Evolutionary conservation across 2,113 vertebrate genomes (phyloP).

Genomic region (Riparia riparia): DNA sequence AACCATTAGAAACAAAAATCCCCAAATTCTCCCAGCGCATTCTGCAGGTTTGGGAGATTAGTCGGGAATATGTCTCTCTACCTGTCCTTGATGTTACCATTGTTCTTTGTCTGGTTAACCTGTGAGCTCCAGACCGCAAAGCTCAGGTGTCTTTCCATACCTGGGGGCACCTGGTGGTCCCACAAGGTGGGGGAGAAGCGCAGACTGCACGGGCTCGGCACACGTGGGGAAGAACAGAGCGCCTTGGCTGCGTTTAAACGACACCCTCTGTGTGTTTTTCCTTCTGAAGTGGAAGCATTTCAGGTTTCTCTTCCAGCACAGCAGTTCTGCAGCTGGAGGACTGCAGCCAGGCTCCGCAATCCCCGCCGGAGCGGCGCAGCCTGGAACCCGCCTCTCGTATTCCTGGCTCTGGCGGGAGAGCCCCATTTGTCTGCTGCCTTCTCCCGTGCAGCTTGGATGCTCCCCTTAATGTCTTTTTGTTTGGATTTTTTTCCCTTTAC

Average conservation of each 20-base stretch:
- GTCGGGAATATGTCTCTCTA: not conserved
- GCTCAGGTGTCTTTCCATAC: not conserved
- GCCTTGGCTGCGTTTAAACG: not conserved
- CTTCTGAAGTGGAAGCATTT: not conserved
- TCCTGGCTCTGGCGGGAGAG: not conserved
- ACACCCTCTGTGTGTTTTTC: not conserved
- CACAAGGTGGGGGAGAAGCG: not conserved
- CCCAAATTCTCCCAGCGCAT: not conserved
- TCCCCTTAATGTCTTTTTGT: not conserved
- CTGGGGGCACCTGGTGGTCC: not conserved
- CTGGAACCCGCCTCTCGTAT: not conserved
- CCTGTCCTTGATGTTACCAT: not conserved
- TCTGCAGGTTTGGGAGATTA: not conserved
- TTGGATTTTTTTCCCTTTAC: not conserved
- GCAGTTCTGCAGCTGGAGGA: not conserved
- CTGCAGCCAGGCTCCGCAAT: not conserved
- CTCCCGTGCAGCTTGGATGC: not conserved
- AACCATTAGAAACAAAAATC: not conserved
- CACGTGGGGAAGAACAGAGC: not conserved
- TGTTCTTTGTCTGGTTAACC: not conserved
- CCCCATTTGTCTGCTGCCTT: not conserved
- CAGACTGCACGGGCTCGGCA: not conserved
- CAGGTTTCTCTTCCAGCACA: not conserved
- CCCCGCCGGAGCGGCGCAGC: fast-evolving
- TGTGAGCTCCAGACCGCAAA: not conserved